Base-by-base conservation (phyloP, 2,797 vertebrate genomes). In the Acipenser ruthenus region DNA sequence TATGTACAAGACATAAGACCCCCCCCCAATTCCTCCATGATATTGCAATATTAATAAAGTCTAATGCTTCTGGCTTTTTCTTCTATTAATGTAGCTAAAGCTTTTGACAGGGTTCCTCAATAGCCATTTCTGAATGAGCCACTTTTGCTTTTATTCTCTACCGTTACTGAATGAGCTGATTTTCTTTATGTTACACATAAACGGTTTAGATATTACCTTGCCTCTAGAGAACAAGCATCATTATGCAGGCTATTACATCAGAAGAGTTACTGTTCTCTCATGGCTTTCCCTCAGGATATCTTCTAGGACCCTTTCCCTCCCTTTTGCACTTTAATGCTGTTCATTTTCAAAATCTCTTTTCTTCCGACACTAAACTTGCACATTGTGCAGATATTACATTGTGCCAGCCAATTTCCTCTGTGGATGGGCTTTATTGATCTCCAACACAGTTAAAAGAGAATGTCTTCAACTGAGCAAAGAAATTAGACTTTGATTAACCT, bases 331-430 rank as follows among this genome's bases (percentile, higher is more conserved):
- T 62, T 62, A 62, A 62, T 37, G 18, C 60, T 23, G 60, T 62
- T 62, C 60, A 62, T 62, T 62, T 62, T 62, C 60, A 8, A 62
- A 62, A 62, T 47, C 60, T 62, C 60, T 62, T n/a, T 60, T 60
- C 13, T 60, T 60, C 18, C 18, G 59, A 60, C 59, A 37, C 60
- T 62, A 62, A 62, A 62, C 60, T 62, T 62, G 60, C 18, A 62
- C 60, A 37, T 6, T 37, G 2, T 62, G 60, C 18, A 62, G 60
- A 62, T 23, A 62, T 62, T 62, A 62, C 60, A 62, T 62, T 48
- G 60, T 62, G 60, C 60, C 60, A 62, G 7, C 37, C 60, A 62
- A 62, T 62, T 62, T 62, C 60, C 60, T 62, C 18, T 10, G 60
- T 3, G 47, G 60, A 62, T 12, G 11, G 18, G 18, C 13, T 47